Conservation (phyloP, 2,113 vertebrate species). For the Pollachius pollachius region DNA sequence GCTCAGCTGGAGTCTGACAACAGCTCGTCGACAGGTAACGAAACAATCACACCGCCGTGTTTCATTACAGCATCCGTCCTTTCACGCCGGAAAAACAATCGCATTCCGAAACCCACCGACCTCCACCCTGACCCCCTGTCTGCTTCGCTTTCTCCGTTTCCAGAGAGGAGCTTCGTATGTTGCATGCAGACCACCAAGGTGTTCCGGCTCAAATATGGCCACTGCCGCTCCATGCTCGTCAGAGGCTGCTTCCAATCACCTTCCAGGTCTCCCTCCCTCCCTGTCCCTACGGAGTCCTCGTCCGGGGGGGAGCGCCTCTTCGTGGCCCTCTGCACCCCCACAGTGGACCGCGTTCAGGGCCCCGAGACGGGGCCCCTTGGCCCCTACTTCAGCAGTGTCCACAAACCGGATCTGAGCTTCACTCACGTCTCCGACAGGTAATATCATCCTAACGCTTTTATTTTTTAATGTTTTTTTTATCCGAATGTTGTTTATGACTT, state of each 20-base stretch:
- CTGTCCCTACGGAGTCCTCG: neutral
- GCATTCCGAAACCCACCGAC: neutral
- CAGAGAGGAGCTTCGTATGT: conserved; percentile 77
- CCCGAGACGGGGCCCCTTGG: neutral
- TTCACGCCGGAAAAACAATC: neutral
- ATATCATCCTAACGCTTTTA: fast-evolving
- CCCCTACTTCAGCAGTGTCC: conserved; percentile 67
- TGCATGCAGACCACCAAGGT: conserved; percentile 76
- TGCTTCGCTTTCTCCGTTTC: conserved; percentile 9
- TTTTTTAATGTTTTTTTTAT: neutral
- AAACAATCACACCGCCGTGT: too few species aligned
- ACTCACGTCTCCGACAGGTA: conserved; percentile 64
- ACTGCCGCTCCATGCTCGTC: conserved; percentile 68
- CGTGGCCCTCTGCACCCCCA: conserved; percentile 77
- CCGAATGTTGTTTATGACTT: neutral
- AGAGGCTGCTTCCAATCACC: conserved; percentile 58
- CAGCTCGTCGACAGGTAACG: conserved; percentile 47
- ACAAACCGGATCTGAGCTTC: conserved; percentile 77
- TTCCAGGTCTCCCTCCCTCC: neutral
- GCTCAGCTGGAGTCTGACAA: conserved; percentile 41
- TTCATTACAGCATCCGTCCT: too few species aligned
- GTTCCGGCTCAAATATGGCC: conserved; percentile 62
- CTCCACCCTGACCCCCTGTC: neutral
- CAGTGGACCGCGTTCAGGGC: conserved; percentile 32
- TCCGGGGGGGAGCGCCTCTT: conserved; percentile 52